A percentile compares a stretch with the other conserved stretches of the same genome.
These are phyloP conservation scores for Thysanoteuthis rhombus DNA, from an alignment of 2,888 invertebrate genomes.

Conservation along the genomic window DNA sequence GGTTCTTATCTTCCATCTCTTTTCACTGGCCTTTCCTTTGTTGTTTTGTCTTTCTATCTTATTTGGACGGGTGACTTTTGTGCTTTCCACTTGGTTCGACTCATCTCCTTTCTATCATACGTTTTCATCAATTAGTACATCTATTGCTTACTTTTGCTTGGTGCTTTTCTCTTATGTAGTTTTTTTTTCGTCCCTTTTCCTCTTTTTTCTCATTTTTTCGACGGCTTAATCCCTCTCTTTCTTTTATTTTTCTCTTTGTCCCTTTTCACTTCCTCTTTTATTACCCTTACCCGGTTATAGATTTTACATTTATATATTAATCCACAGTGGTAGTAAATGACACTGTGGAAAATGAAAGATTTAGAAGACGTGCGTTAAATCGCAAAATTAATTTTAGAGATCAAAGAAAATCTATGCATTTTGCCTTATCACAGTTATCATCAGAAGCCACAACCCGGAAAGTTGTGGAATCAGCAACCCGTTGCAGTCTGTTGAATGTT, in stretches of 20 bases:
- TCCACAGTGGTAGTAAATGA: too few relatives aligned
- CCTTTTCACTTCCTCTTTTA: not conserved
- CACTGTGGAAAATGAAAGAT: too few relatives aligned
- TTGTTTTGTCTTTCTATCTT: not conserved
- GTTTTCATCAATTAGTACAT: not conserved
- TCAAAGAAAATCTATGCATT: too few relatives aligned
- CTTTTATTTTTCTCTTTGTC: not conserved
- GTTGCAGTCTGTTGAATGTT: too few relatives aligned
- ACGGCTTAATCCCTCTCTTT: too few relatives aligned
- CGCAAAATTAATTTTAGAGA: too few relatives aligned
- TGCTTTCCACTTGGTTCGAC: not conserved
- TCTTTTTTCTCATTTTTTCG: not conserved
- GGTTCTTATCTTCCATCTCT: not conserved
- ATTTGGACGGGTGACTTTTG: not conserved
- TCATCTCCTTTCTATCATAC: not conserved
- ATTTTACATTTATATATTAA: too few relatives aligned
- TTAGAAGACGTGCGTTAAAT: too few relatives aligned
- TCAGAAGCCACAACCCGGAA: too few relatives aligned
- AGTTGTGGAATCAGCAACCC: too few relatives aligned
- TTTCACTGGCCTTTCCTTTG: not conserved
- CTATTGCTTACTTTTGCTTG: not conserved
- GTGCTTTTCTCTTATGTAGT: not conserved
- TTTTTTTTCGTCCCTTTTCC: not conserved
- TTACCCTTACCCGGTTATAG: too few relatives aligned
- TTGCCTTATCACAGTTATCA: too few relatives aligned